Conservation (phyloP, 2,888 invertebrate species). For the Colostygia pectinataria region DNA sequence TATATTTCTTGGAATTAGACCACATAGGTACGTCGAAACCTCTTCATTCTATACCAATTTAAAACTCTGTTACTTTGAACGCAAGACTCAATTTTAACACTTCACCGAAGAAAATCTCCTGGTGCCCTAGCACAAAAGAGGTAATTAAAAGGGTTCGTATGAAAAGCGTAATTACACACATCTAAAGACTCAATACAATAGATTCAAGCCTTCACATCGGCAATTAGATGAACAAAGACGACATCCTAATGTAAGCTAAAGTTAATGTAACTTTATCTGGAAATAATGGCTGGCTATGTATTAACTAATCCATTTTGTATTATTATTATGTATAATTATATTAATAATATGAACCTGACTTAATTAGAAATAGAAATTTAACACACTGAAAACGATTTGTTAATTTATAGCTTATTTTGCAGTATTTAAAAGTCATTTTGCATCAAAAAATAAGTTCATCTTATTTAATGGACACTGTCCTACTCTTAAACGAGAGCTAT, state of each 20-base stretch:
- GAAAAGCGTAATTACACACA: constrained; percentile 67
- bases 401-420: too few species aligned
- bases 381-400: too few species aligned
- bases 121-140: constrained; percentile 60
- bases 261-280: constrained; percentile 17
- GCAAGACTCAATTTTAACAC: not conserved
- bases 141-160: constrained; percentile 72
- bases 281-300: constrained; percentile 4
- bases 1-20: not conserved
- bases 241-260: constrained; percentile 18
- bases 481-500: too few species aligned
- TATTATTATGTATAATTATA: too few species aligned
- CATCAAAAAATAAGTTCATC: too few species aligned
- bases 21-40: not conserved
- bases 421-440: too few species aligned
- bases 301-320: too few species aligned
- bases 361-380: too few species aligned
- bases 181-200: constrained; percentile 39
- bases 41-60: not conserved
- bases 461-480: too few species aligned
- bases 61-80: not conserved
- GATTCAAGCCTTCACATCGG: constrained; percentile 38
- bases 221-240: constrained; percentile 45
- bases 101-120: constrained; percentile 3
- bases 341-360: too few species aligned